A percentile compares a stretch with the other conserved stretches of the same genome.
These are phyloP conservation scores for Tetramorium simillimum DNA, from an alignment of 1,140 invertebrate species.

Conservation along the genomic window DNA sequence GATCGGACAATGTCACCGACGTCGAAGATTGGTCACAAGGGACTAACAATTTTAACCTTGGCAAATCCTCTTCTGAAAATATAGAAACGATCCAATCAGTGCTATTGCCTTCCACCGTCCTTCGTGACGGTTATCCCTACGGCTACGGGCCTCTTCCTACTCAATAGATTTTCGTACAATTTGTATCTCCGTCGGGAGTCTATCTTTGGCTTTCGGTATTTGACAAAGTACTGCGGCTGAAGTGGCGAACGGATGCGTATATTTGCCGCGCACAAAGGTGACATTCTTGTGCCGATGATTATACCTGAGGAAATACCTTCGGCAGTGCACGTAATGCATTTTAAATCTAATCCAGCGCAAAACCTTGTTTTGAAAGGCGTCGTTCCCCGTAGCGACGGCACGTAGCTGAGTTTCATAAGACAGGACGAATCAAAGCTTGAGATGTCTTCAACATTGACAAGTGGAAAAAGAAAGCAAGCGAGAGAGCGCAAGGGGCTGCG, in stretches of 20 bases:
- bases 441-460: conserved; percentile 17
- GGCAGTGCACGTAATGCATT: not conserved
- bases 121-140: not conserved
- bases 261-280: not conserved
- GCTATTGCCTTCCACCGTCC: conserved; percentile 23
- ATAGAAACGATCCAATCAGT: conserved; percentile 55
- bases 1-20: conserved; percentile 36
- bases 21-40: conserved; percentile 32
- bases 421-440: not conserved
- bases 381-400: not conserved
- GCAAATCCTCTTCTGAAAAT: conserved; percentile 43
- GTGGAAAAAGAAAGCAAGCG: not conserved
- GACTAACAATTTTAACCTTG: conserved; percentile 62
- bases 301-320: not conserved
- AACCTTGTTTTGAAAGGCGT: not conserved
- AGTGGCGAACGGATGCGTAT: not conserved
- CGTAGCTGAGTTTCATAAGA: not conserved
- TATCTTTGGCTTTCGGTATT: conserved; percentile 16
- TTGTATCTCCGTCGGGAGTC: conserved; percentile 36
- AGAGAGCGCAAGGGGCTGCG: not conserved
- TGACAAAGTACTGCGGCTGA: not conserved
- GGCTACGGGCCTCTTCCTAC: not conserved
- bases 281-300: not conserved
- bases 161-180: conserved; percentile 43
- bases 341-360: not conserved